Evolutionary conservation across 2,113 vertebrate genomes (phyloP).

Genomic region (Leptocoma aspasia): DNA sequence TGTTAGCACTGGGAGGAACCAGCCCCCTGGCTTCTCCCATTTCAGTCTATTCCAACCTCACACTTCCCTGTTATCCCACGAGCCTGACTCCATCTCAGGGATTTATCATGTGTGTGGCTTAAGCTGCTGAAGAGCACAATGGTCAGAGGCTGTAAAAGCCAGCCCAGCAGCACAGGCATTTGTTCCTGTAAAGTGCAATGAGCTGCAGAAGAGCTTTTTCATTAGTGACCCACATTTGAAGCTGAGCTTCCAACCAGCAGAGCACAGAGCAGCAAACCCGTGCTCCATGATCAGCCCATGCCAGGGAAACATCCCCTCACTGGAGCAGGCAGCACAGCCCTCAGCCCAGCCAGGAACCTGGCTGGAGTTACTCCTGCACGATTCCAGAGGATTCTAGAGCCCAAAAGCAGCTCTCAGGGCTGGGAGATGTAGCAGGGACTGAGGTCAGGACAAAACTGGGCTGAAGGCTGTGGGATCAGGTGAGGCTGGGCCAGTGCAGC

Average conservation of each 20-base stretch:
- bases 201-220: background rate
- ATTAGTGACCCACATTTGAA: background rate
- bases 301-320: background rate
- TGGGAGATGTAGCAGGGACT: background rate
- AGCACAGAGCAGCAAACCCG: background rate
- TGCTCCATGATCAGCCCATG: background rate
- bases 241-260: background rate
- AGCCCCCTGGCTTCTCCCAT: background rate
- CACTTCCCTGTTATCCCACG: accelerated
- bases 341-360: background rate
- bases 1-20: background rate
- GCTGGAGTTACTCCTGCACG: background rate
- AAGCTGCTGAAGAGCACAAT: background rate
- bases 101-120: background rate
- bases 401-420: background rate
- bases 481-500: background rate
- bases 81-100: background rate
- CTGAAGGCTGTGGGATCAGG: background rate
- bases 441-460: background rate
- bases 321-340: background rate
- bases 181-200: background rate
- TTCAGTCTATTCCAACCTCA: background rate
- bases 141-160: background rate
- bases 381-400: background rate
- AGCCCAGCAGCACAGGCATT: background rate